Percentiles rank a stretch among this genome's conserved stretches.
phyloP scores from a whole-genome alignment of 1,140 invertebrate genomes.

The Lanistes nyassanus region DNA sequence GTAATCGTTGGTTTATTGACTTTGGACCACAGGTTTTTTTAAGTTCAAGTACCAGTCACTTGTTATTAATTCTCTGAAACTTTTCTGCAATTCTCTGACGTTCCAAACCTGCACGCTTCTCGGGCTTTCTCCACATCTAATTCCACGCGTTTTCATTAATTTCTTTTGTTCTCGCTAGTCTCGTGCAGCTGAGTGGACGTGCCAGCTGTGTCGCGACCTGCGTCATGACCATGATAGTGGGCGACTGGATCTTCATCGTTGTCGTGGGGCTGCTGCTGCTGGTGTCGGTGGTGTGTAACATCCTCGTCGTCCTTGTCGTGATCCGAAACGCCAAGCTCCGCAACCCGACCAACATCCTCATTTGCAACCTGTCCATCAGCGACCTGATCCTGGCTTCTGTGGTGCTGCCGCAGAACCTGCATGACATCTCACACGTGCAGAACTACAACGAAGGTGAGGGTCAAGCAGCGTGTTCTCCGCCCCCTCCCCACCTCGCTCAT shows the following conservation, averaged over 20 bases:
- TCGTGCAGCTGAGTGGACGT: not conserved
- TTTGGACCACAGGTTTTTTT: too few species aligned
- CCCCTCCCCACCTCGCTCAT: not conserved
- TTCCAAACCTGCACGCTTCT: not conserved
- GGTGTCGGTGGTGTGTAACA: constrained; percentile 82
- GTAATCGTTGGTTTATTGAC: too few species aligned
- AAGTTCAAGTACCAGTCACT: too few species aligned
- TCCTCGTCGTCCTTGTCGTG: constrained; percentile 81
- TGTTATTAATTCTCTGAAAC: not conserved
- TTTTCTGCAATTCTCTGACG: not conserved
- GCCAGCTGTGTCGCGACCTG: not conserved
- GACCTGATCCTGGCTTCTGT: constrained; percentile 86
- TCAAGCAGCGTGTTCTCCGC: not conserved
- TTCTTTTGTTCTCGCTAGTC: not conserved
- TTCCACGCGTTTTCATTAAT: not conserved
- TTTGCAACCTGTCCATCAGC: constrained; percentile 78
- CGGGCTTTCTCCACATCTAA: not conserved
- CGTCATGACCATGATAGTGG: constrained; percentile 17
- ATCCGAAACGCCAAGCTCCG: constrained; percentile 83
- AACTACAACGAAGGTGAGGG: constrained; percentile 45
- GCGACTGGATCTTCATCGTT: constrained; percentile 34
- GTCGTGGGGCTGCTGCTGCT: constrained; percentile 75
- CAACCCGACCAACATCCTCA: constrained; percentile 86
- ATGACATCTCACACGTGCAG: constrained; percentile 45
- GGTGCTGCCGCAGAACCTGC: constrained; percentile 76